phyloP scores from a whole-genome alignment of 2,888 invertebrate genomes.

The Tetragonula carbonaria region DNA sequence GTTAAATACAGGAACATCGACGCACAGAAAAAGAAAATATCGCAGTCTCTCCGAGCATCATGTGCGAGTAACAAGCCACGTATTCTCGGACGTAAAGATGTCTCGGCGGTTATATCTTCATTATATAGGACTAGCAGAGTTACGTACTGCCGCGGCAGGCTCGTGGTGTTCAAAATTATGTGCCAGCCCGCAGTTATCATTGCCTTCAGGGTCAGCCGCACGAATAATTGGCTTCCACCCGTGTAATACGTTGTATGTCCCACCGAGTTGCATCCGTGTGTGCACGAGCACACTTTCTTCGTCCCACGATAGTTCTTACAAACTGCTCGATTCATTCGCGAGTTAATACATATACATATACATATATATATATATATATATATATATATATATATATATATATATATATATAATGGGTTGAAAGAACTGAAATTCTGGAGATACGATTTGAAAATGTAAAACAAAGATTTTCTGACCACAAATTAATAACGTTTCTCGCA shows the following conservation, averaged over 20 bases:
- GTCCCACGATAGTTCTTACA: conserved; percentile 24
- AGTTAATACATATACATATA: conserved; percentile 7
- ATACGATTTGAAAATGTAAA: not conserved
- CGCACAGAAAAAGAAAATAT: conserved; percentile 40
- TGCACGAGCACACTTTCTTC: not conserved
- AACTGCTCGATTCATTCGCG: conserved; percentile 14
- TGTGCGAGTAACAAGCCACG: conserved; percentile 79
- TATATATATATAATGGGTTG: no score
- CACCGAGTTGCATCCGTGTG: conserved; percentile 2
- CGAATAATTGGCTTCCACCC: conserved; percentile 81
- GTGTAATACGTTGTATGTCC: conserved; percentile 71
- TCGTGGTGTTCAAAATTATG: conserved; percentile 79
- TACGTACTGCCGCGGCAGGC: conserved; percentile 78
- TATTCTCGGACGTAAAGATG: conserved; percentile 81
- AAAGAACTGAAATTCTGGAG: no score
- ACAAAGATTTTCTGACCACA: not conserved
- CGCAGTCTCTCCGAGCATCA: conserved; percentile 49
- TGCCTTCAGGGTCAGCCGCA: conserved; percentile 77
- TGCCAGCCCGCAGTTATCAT: conserved; percentile 80
- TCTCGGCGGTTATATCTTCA: conserved; percentile 83
- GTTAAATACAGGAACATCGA: not conserved
- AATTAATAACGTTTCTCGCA: not conserved
- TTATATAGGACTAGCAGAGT: conserved; percentile 81
- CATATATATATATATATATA: no score
- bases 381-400: no score